A percentile compares a stretch with the other conserved stretches of the same genome.
Evolutionary conservation across 92 coral and sea anemone species (phyloP).

Genomic region (Phenganax stokvisi): DNA sequence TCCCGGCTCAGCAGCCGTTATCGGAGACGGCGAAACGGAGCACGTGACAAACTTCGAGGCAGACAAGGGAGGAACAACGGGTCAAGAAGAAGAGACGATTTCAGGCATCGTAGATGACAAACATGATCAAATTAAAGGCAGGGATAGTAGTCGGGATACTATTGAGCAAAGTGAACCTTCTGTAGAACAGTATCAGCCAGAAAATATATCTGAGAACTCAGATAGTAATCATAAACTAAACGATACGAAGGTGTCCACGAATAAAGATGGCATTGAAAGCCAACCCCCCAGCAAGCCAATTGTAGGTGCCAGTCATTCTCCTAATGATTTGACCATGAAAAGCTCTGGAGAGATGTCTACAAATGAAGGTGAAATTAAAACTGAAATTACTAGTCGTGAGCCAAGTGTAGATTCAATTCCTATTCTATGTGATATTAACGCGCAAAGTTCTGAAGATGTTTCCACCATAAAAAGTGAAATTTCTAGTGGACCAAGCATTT

Average conservation of each 20-base stretch:
- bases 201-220: not conserved
- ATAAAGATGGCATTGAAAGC: too few species aligned
- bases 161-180: not conserved
- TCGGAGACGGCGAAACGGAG: not conserved
- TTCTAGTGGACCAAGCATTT: not conserved
- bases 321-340: not conserved
- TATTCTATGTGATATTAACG: too few species aligned
- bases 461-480: not conserved
- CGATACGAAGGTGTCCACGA: not conserved
- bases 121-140: not conserved
- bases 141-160: not conserved
- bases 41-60: not conserved
- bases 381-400: not conserved
- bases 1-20: not conserved
- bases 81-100: not conserved
- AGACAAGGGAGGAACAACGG: conserved; percentile 18
- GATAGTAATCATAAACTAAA: not conserved
- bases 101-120: not conserved
- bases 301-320: too few species aligned
- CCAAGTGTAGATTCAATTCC: too few species aligned
- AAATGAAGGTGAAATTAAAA: not conserved
- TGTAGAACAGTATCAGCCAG: not conserved
- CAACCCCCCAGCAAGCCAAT: too few species aligned
- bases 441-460: too few species aligned
- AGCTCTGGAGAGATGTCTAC: not conserved